A percentile compares a stretch with the other conserved stretches of the same genome.
Evolutionary conservation across 2,888 invertebrate genomes (phyloP).

Genomic region (Leistus spinibarbis): DNA sequence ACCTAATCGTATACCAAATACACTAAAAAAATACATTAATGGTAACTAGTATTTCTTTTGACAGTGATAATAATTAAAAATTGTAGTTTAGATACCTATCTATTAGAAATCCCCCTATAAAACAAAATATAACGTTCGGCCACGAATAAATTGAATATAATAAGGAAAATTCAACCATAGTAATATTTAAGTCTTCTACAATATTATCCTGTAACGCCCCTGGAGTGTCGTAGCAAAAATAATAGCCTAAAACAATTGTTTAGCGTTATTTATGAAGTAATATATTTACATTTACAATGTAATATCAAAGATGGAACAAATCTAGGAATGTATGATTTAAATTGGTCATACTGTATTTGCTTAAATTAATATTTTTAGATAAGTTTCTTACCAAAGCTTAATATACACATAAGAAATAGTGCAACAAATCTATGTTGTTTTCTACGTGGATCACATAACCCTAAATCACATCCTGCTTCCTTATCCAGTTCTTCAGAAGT

Average conservation of each 20-base stretch:
- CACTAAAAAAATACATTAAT: constrained; percentile 62
- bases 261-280: no score
- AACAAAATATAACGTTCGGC: constrained; percentile 96
- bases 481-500: constrained; percentile 41
- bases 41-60: constrained; percentile 6
- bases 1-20: constrained; percentile 92
- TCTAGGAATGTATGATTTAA: background rate
- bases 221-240: constrained; percentile 98
- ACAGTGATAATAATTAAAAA: no score
- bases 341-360: no score
- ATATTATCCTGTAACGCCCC: constrained; percentile 90
- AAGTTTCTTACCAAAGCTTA: constrained; percentile 85
- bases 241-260: constrained; percentile 72
- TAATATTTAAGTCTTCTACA: constrained; percentile 77
- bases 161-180: constrained; percentile 81
- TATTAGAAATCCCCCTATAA: constrained; percentile 94
- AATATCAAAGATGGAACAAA: no score
- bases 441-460: constrained; percentile 74
- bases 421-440: constrained; percentile 81
- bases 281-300: no score
- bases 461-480: constrained; percentile 52
- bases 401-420: constrained; percentile 88
- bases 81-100: constrained; percentile 76
- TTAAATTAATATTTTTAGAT: background rate
- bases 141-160: constrained; percentile 96